phyloP scores from a whole-genome alignment of 2,113 vertebrate species.

The Grallaria varia region DNA sequence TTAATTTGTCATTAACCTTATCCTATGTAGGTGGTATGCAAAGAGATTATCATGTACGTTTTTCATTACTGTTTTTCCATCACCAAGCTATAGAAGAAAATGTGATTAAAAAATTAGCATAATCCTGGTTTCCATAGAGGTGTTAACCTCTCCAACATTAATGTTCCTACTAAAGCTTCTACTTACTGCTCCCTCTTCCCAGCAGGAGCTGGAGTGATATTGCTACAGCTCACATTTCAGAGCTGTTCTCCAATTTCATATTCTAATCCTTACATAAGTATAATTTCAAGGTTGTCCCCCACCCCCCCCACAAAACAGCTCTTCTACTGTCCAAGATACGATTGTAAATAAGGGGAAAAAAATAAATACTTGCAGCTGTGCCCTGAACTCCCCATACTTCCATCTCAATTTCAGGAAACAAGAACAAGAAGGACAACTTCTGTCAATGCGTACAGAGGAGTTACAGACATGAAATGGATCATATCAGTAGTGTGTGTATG shows the following conservation, averaged over 20 bases:
- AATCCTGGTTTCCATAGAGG: not conserved
- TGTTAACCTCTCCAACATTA: not conserved
- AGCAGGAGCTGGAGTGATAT: not conserved
- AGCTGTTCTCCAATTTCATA: not conserved
- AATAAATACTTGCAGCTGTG: not conserved
- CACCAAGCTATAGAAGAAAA: not conserved
- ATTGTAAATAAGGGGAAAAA: not conserved
- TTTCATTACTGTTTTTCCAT: not conserved
- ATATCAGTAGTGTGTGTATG: not conserved
- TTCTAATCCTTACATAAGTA: not conserved
- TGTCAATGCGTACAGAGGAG: not conserved
- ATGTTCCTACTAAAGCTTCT: not conserved
- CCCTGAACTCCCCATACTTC: not conserved
- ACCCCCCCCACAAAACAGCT: not conserved
- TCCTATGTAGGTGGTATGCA: not conserved
- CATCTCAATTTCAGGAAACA: not conserved
- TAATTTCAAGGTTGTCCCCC: not conserved
- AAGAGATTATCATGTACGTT: not conserved
- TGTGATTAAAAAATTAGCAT: not conserved
- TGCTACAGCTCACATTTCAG: not conserved
- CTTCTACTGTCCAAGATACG: not conserved
- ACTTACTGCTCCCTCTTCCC: not conserved
- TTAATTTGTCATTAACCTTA: not conserved
- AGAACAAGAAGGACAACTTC: not conserved
- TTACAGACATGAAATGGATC: not conserved